phyloP scores from a whole-genome alignment of 2,888 invertebrate species.

The Stegophylla sp. region DNA sequence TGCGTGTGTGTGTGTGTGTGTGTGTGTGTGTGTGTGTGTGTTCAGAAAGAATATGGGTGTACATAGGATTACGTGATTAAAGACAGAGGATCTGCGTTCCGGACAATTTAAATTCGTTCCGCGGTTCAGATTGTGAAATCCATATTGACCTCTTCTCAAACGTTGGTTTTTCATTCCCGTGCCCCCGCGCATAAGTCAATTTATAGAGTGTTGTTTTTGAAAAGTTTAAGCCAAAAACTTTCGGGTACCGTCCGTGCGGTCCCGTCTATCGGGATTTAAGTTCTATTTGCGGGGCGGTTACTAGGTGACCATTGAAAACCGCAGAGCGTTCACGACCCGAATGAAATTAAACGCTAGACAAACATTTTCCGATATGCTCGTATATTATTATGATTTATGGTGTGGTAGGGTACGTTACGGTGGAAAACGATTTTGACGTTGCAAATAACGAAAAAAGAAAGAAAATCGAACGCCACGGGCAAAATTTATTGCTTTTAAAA shows the following conservation, averaged over 20 bases:
- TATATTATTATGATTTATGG: background rate
- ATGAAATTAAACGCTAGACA: conserved; percentile 10
- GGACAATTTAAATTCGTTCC: conserved; percentile 50
- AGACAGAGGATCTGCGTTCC: background rate
- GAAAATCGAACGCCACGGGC: too few relatives aligned
- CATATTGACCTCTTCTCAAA: conserved; percentile 37
- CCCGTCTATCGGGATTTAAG: conserved; percentile 40
- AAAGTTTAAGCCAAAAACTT: conserved; percentile 53
- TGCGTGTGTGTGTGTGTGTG: too few relatives aligned
- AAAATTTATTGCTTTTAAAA: too few relatives aligned
- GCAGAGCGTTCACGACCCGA: background rate
- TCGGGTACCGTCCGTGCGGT: conserved; percentile 6
- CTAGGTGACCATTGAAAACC: conserved; percentile 42
- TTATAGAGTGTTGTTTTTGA: conserved; percentile 30
- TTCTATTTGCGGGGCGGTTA: conserved; percentile 27
- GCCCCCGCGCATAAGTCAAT: conserved; percentile 19
- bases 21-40: background rate
- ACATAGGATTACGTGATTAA: conserved; percentile 34
- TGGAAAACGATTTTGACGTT: too few relatives aligned
- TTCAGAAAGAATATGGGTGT: conserved; percentile 39
- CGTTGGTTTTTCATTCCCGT: conserved; percentile 44
- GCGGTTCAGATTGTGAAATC: conserved; percentile 33
- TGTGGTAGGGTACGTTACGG: too few relatives aligned
- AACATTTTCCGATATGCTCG: background rate
- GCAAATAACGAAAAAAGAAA: too few relatives aligned